A percentile compares a stretch with the other conserved stretches of the same genome.
phyloP scores from a whole-genome alignment of 2,797 vertebrate species.

The Molossus molossus region DNA sequence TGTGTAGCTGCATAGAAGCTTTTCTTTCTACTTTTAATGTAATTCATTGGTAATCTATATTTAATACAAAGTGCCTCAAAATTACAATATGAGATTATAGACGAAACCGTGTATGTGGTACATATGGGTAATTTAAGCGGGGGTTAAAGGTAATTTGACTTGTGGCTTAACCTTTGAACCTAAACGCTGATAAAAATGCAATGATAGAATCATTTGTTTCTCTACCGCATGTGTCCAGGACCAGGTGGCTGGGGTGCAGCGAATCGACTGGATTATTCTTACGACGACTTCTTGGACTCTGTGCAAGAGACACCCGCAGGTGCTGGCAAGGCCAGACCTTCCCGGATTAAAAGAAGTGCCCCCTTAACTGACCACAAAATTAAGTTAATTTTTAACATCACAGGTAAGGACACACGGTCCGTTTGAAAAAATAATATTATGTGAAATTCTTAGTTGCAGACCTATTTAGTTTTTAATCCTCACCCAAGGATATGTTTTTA shows the following conservation, averaged over 20 bases:
- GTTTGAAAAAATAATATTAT: background rate
- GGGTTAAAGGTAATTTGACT: background rate
- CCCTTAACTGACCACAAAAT: slow-evolving; percentile 97
- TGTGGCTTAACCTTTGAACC: background rate
- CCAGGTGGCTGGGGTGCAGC: slow-evolving; percentile 95
- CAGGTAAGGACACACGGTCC: slow-evolving; percentile 91
- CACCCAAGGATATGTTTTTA: background rate
- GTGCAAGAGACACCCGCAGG: slow-evolving; percentile 85
- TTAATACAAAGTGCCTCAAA: background rate
- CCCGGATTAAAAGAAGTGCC: slow-evolving; percentile 92
- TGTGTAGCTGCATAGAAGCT: background rate
- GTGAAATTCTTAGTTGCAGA: slow-evolving; percentile 17
- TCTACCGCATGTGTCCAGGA: slow-evolving; percentile 88
- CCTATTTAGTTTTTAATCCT: background rate
- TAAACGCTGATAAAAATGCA: background rate
- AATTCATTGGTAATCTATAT: slow-evolving; percentile 15
- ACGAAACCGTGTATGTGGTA: background rate
- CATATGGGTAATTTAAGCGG: background rate
- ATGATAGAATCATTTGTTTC: slow-evolving; percentile 2
- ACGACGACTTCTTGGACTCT: slow-evolving; percentile 94
- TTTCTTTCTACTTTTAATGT: background rate
- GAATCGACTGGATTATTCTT: slow-evolving; percentile 95
- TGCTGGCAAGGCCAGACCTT: slow-evolving; percentile 81
- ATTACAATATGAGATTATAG: background rate
- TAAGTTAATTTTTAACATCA: slow-evolving; percentile 98